Evolutionary conservation across 2,888 invertebrate species (phyloP).

Genomic region (Anagyrus pseudococci): DNA sequence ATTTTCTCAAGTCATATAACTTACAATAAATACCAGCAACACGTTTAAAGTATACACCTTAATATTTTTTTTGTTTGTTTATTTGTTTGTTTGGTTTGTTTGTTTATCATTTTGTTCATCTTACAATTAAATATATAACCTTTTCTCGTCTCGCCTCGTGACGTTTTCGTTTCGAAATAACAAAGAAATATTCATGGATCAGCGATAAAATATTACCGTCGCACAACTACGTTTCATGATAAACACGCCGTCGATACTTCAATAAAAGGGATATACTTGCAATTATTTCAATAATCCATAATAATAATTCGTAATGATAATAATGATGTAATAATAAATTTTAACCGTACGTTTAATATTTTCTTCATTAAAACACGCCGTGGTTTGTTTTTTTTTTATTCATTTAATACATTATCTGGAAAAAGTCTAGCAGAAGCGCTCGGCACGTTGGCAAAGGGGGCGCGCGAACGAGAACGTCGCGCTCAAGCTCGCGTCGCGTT

Average conservation of each 20-base stretch:
- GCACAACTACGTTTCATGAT: slow-evolving; percentile 15
- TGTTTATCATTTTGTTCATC: slow-evolving; percentile 11
- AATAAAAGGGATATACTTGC: slow-evolving; percentile 2
- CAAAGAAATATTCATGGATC: slow-evolving; percentile 36
- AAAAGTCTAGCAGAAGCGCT: slow-evolving; percentile 32
- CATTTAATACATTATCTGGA: slow-evolving; percentile 29
- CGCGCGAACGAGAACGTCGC: not conserved
- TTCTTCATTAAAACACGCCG: slow-evolving; percentile 26
- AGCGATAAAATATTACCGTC: slow-evolving; percentile 12
- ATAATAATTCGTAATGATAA: slow-evolving; percentile 5
- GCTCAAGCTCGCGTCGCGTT: too few relatives aligned
- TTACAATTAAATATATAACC: slow-evolving; percentile 36
- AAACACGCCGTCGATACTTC: slow-evolving; percentile 30
- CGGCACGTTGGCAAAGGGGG: not conserved
- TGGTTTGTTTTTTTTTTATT: slow-evolving; percentile 14
- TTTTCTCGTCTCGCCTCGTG: slow-evolving; percentile 29
- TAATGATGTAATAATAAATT: slow-evolving; percentile 29
- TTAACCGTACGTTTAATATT: slow-evolving; percentile 24
- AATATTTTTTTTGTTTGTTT: slow-evolving; percentile 26
- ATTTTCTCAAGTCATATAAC: slow-evolving; percentile 37
- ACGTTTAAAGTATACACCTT: slow-evolving; percentile 32
- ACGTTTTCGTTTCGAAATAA: slow-evolving; percentile 29
- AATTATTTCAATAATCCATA: not conserved
- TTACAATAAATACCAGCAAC: slow-evolving; percentile 37
- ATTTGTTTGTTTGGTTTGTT: not conserved